phyloP scores from a whole-genome alignment of 1,140 invertebrate genomes.

The Bradysia coprophila region DNA sequence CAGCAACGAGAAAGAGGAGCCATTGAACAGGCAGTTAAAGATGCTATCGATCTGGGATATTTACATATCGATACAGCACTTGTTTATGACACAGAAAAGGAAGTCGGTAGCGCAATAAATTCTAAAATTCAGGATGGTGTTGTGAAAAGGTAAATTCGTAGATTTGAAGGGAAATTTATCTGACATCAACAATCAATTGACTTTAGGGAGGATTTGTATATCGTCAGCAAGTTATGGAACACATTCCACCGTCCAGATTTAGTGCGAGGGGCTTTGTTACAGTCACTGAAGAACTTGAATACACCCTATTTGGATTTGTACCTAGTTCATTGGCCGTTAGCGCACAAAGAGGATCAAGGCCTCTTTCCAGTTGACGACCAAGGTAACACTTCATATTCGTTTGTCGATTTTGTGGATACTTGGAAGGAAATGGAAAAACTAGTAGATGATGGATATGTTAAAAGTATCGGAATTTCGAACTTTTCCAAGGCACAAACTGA shows the following conservation, averaged over 20 bases:
- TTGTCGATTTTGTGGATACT: conserved; percentile 50
- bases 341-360: conserved; percentile 24
- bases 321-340: conserved; percentile 75
- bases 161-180: too few relatives aligned
- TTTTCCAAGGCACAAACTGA: conserved; percentile 55
- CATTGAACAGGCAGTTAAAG: too few relatives aligned
- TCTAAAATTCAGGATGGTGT: too few relatives aligned
- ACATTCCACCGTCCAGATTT: conserved; percentile 32
- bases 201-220: background rate
- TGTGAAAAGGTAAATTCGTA: too few relatives aligned
- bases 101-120: too few relatives aligned
- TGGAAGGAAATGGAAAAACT: conserved; percentile 57
- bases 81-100: too few relatives aligned
- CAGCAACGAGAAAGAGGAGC: too few relatives aligned
- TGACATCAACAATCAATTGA: too few relatives aligned
- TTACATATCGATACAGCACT: too few relatives aligned
- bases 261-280: conserved; percentile 28
- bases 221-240: conserved; percentile 34
- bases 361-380: conserved; percentile 22
- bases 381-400: too few relatives aligned
- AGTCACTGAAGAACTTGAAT: conserved; percentile 40
- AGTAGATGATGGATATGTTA: conserved; percentile 38
- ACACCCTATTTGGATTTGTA: conserved; percentile 70
- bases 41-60: too few relatives aligned
- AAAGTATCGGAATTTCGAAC: conserved; percentile 59